phyloP scores from a whole-genome alignment of 2,888 invertebrate genomes.

The Heliconius cydno region DNA sequence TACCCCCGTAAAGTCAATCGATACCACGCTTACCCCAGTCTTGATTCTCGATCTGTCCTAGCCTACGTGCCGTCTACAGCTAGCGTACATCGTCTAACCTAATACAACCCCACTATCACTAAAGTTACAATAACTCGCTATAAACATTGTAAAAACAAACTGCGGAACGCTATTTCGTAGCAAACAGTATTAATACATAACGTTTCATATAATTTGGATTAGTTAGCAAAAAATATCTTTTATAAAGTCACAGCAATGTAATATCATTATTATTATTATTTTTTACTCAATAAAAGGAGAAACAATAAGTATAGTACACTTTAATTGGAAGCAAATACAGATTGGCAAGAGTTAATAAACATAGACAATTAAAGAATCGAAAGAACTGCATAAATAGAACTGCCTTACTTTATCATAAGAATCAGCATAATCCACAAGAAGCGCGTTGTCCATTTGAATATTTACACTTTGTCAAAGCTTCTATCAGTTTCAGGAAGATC shows the following conservation, averaged over 20 bases:
- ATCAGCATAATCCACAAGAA: constrained; percentile 3
- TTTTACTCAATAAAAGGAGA: not conserved
- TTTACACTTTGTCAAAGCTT: not conserved
- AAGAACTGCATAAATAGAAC: not conserved
- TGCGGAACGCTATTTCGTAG: constrained; percentile 6
- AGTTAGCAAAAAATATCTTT: not conserved
- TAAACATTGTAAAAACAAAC: constrained; percentile 18
- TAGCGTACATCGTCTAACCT: constrained; percentile 38
- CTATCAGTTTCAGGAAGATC: constrained; percentile 9
- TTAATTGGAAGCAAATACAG: constrained; percentile 12
- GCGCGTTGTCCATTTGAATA: not conserved
- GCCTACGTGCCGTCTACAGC: constrained; percentile 51
- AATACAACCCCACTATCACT: constrained; percentile 46
- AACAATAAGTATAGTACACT: not conserved
- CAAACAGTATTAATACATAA: not conserved
- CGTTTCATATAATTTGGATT: not conserved
- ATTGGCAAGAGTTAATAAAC: constrained; percentile 13
- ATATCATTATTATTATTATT: not conserved
- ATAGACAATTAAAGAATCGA: constrained; percentile 4
- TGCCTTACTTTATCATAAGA: constrained; percentile 25
- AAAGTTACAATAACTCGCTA: constrained; percentile 11
- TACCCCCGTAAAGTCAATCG: constrained; percentile 23
- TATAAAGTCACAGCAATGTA: not conserved
- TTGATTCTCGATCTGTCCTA: constrained; percentile 61
- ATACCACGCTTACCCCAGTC: constrained; percentile 60